A percentile compares a stretch with the other conserved stretches of the same genome.
Conservation (phyloP, 2,888 invertebrate species). For the Cryptus viduatorius region DNA sequence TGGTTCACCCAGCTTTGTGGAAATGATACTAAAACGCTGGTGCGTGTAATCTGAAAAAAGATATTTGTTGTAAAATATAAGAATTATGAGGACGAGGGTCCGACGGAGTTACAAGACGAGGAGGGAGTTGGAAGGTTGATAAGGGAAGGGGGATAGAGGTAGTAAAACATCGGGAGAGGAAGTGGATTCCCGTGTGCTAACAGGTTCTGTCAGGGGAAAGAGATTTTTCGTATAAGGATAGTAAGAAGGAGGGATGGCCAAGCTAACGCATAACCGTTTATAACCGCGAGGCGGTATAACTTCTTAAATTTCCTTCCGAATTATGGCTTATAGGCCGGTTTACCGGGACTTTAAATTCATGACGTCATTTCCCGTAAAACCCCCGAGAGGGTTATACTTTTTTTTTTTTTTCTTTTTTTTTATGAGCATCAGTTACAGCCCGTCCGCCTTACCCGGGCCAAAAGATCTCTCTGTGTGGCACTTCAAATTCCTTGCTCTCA, state of each 20-base stretch:
- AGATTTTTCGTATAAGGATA: constrained; percentile 52
- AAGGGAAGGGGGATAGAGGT: not conserved
- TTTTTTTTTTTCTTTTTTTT: constrained; percentile 50
- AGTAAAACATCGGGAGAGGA: constrained; percentile 38
- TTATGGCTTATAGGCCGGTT: constrained; percentile 70
- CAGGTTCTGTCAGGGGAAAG: constrained; percentile 61
- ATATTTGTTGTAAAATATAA: constrained; percentile 44
- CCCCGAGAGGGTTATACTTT: constrained; percentile 40
- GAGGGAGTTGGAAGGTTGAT: not conserved
- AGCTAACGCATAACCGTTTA: constrained; percentile 63
- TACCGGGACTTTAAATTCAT: constrained; percentile 72
- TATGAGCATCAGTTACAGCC: constrained; percentile 65
- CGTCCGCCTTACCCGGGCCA: constrained; percentile 62
- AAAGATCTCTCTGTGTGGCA: constrained; percentile 14
- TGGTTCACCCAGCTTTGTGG: not conserved
- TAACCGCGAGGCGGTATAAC: constrained; percentile 67
- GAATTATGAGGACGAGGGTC: constrained; percentile 14
- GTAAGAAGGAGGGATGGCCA: constrained; percentile 2
- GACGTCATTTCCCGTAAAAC: constrained; percentile 70
- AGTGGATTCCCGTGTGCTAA: constrained; percentile 60
- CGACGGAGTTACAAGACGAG: constrained; percentile 2
- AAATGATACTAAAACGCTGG: not conserved
- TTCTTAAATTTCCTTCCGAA: constrained; percentile 68
- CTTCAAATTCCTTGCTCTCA: constrained; percentile 61
- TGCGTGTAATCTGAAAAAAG: not conserved